A percentile compares a stretch with the other conserved stretches of the same genome.
phyloP scores from a whole-genome alignment of 1,140 invertebrate species.

The Cotesia typhae region DNA sequence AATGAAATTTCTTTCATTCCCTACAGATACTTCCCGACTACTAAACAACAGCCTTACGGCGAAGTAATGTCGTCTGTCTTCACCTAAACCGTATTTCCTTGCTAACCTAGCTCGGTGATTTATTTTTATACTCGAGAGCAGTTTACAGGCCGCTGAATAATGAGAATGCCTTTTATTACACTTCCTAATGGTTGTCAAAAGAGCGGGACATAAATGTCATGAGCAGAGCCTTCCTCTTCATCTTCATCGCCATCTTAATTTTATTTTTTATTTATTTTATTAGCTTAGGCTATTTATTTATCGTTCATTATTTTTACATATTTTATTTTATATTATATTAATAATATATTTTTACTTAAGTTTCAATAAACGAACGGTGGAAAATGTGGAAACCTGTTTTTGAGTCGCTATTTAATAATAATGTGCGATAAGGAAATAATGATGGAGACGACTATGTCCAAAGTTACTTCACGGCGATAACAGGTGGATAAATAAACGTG shows the following conservation, averaged over 20 bases:
- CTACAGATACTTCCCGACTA: slow-evolving; percentile 14
- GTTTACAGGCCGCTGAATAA: slow-evolving; percentile 20
- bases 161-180: slow-evolving; percentile 27
- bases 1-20: background rate
- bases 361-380: background rate
- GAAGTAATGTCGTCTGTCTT: slow-evolving; percentile 24
- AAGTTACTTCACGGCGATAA: slow-evolving; percentile 6
- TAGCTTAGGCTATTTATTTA: background rate
- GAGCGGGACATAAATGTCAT: background rate
- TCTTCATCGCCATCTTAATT: background rate
- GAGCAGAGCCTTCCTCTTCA: background rate
- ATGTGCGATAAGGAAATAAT: slow-evolving; percentile 15
- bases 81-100: slow-evolving; percentile 16
- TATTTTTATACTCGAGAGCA: slow-evolving; percentile 5
- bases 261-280: background rate
- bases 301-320: background rate
- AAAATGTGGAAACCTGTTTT: slow-evolving; percentile 2
- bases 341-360: background rate
- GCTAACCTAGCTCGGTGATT: background rate
- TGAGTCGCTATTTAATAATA: background rate
- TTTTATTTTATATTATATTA: slow-evolving; percentile 2
- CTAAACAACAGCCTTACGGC: background rate
- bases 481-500: background rate
- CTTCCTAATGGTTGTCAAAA: slow-evolving; percentile 27
- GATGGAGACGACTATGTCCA: background rate